Evolutionary conservation across 2,888 invertebrate species (phyloP).

Genomic region (Camptogramma bilineatum): DNA sequence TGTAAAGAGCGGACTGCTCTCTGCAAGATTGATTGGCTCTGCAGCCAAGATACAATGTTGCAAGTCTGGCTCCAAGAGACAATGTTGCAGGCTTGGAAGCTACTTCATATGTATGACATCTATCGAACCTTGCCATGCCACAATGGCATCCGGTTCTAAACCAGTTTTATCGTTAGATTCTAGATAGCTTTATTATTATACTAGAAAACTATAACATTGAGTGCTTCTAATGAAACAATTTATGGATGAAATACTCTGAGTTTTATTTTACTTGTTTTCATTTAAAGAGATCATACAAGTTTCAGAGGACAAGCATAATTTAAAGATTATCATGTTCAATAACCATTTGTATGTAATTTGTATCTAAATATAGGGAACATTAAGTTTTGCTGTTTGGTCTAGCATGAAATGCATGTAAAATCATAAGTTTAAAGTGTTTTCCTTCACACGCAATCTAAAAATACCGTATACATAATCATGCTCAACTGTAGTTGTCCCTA

Average conservation of each 20-base stretch:
- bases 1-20: too few relatives aligned
- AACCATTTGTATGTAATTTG: not conserved
- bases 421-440: conserved; percentile 20
- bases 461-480: conserved; percentile 19
- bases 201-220: conserved; percentile 18
- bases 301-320: not conserved
- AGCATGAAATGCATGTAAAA: conserved; percentile 8
- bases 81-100: conserved; percentile 13
- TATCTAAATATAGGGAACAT: not conserved
- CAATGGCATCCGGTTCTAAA: conserved; percentile 49
- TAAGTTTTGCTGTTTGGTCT: conserved; percentile 3
- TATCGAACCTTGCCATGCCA: conserved; percentile 45
- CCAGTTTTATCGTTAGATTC: conserved; percentile 42
- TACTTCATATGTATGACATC: conserved; percentile 36
- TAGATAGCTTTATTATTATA: conserved; percentile 26
- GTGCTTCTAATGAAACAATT: not conserved
- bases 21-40: too few relatives aligned
- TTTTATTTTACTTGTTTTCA: not conserved
- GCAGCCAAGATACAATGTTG: too few relatives aligned
- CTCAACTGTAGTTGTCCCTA: conserved; percentile 25
- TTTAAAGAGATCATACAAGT: not conserved
- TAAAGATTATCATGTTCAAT: not conserved
- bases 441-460: conserved; percentile 21
- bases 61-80: conserved; percentile 2
- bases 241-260: not conserved